phyloP scores from a whole-genome alignment of 1,140 invertebrate species.

The Calosoma granatense region DNA sequence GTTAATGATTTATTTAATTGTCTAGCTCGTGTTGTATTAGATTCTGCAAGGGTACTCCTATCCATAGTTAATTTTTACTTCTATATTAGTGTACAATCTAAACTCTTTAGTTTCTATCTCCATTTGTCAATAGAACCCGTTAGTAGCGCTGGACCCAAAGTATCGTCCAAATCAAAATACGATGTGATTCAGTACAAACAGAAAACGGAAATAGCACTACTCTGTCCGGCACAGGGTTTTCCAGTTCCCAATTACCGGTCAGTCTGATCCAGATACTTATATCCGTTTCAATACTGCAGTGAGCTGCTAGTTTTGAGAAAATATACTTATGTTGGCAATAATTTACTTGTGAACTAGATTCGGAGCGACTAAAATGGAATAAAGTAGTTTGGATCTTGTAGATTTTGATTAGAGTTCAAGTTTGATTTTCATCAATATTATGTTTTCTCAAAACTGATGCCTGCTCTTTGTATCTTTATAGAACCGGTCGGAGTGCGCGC shows the following conservation, averaged over 20 bases:
- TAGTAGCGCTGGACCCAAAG: constrained; percentile 59
- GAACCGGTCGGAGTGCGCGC: too few relatives aligned
- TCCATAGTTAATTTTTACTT: constrained; percentile 28
- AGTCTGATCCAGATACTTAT: constrained; percentile 20
- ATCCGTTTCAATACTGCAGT: constrained; percentile 17
- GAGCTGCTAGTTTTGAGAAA: too few relatives aligned
- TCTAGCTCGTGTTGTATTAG: too few relatives aligned
- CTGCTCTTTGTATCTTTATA: constrained; percentile 12
- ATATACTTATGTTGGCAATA: too few relatives aligned
- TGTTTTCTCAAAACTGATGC: not conserved
- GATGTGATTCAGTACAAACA: constrained; percentile 25
- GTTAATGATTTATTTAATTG: constrained; percentile 22
- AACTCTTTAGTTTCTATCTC: too few relatives aligned
- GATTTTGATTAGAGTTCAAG: too few relatives aligned
- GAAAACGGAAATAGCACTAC: constrained; percentile 31
- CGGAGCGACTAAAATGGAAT: too few relatives aligned
- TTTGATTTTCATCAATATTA: too few relatives aligned
- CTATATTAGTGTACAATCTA: too few relatives aligned
- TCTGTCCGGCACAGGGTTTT: constrained; percentile 57
- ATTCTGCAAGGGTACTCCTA: constrained; percentile 48
- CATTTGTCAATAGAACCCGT: constrained; percentile 62
- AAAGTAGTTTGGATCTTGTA: too few relatives aligned
- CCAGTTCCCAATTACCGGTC: constrained; percentile 58
- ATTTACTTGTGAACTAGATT: too few relatives aligned
- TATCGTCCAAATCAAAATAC: constrained; percentile 33